Evolutionary conservation across 1,140 invertebrate genomes (phyloP).

Genomic region (Trichomalopsis sarcophagae): DNA sequence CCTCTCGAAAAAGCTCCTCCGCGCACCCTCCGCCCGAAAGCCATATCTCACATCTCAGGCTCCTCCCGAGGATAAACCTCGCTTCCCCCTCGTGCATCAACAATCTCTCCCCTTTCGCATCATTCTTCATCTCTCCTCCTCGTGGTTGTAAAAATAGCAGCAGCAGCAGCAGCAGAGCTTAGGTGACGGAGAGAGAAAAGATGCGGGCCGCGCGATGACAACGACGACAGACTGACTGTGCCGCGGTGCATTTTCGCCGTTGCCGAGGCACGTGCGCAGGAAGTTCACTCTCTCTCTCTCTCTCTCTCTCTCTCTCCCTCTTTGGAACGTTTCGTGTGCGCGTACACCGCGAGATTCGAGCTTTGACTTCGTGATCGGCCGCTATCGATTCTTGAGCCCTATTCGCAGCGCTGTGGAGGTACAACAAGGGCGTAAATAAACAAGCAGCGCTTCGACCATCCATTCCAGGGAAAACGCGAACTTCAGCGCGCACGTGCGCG

Average conservation of each 20-base stretch:
- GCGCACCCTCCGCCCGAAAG: not conserved
- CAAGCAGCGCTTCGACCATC: not conserved
- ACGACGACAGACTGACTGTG: constrained; percentile 46
- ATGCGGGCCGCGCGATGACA: not conserved
- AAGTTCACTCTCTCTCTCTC: not conserved
- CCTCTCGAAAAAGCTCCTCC: not conserved
- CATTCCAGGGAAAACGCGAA: not conserved
- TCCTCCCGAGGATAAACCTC: not conserved
- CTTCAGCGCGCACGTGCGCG: not conserved
- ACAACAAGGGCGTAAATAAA: too few relatives aligned
- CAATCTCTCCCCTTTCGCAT: not conserved
- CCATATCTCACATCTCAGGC: not conserved
- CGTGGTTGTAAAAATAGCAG: constrained; percentile 10
- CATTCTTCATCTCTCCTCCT: not conserved
- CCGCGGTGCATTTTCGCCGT: constrained; percentile 43
- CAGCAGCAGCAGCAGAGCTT: too few relatives aligned
- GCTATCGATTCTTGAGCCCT: not conserved
- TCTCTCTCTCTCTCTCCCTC: not conserved
- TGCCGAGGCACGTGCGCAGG: constrained; percentile 38
- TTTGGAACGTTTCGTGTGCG: too few relatives aligned
- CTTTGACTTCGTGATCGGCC: not conserved
- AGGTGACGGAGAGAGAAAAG: constrained; percentile 8
- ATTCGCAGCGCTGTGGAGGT: not conserved
- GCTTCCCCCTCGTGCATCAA: not conserved
- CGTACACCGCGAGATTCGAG: not conserved